Base-by-base conservation (phyloP, 2,888 invertebrate species). In the Latheticus oryzae region DNA sequence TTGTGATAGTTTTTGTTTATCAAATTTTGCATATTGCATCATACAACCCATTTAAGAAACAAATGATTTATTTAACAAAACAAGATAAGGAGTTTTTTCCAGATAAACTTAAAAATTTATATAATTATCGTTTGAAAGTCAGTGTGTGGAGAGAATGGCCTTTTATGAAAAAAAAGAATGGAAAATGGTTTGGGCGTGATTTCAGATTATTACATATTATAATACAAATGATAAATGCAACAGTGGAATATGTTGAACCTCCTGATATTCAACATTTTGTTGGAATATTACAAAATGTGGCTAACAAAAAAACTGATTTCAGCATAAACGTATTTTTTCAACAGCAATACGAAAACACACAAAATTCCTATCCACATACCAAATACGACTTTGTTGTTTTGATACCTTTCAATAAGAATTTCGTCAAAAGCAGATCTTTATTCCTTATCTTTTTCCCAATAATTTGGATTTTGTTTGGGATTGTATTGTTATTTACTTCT, bases 121-220 rank as follows among this genome's bases (percentile, higher is more conserved):
- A 56, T 11, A 43, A 50, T 7, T 42, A 56, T 23, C 16, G 33
- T 5, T 19, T 56, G 9, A 7, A 28, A 5, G 50, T 56, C 4
- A 30, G 40, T 8, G 26, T 56, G 11, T 56, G 42, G 11, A 26
- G 42, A 1, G 4, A 40, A 12, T 5, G 24, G 1, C 56, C 56
- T 1, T 17, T 5, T 2, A 40, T 13, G 1, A 8, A 21, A 2
- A 50, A 24, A 8, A 8, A 12, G 5, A 2, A 35, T 5, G 19
- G 16, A 9, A n/a, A 50, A 7, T 56, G 56, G 56, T 42, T 42
- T 13, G 56, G 56, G 5, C 30, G 12, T 2, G 56, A 56, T 17
- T 50, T 26, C 11, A 32, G 23, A 26, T 15, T 30, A 8, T 40
- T 56, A n/a, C 40, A 43, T 5, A 17, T 50, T 17, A 28, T 50